phyloP scores from a whole-genome alignment of 1,140 invertebrate species.

The Brachionus rotundiformis region DNA sequence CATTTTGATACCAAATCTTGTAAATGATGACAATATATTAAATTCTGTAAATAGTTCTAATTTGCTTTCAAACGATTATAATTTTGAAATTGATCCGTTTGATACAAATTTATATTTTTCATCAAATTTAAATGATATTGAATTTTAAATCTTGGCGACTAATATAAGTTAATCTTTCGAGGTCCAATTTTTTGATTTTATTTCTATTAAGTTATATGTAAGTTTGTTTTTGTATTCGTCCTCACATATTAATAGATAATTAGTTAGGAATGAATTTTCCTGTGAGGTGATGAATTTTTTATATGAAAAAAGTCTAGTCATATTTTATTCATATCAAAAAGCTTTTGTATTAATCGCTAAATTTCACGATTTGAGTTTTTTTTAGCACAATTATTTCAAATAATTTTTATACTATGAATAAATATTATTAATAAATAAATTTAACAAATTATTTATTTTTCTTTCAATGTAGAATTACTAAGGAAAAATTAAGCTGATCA shows the following conservation, averaged over 20 bases:
- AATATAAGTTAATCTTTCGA: no score
- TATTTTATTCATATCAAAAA: neutral
- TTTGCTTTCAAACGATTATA: constrained; percentile 6
- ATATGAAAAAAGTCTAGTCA: neutral
- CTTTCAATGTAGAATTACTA: neutral
- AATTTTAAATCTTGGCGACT: no score
- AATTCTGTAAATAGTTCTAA: neutral
- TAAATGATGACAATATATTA: neutral
- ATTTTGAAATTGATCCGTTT: constrained; percentile 45
- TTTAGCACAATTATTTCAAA: neutral
- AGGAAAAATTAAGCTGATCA: neutral
- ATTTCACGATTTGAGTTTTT: neutral
- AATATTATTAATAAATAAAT: constrained; percentile 12
- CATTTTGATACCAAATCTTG: neutral
- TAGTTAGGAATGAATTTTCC: neutral
- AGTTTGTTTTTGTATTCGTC: neutral
- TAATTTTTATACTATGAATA: neutral
- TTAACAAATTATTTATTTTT: neutral
- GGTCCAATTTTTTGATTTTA: neutral
- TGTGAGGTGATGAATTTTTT: neutral
- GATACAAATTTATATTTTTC: constrained; percentile 48
- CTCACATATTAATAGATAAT: neutral
- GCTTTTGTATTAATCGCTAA: neutral
- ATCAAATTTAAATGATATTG: constrained; percentile 45
- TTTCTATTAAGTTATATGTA: neutral